Evolutionary conservation across 1,140 invertebrate genomes (phyloP).

Genomic region (Cherax destructor): DNA sequence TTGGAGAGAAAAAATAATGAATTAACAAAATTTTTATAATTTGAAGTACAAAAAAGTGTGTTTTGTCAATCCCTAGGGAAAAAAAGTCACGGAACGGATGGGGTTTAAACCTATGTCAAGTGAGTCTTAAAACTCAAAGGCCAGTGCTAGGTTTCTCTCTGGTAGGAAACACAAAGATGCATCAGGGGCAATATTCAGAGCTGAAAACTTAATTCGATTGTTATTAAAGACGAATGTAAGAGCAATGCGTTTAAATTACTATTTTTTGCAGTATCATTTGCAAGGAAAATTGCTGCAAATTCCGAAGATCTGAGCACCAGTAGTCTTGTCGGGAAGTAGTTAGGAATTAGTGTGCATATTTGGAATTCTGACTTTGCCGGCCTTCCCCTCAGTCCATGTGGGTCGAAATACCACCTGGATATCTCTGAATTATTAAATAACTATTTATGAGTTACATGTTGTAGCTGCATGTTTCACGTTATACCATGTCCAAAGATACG

Average conservation of each 20-base stretch:
- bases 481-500: not conserved
- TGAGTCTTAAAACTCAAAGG: no score
- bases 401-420: not conserved
- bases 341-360: not conserved
- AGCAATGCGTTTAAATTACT: not conserved
- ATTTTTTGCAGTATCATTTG: not conserved
- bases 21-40: no score
- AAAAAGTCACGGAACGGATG: no score
- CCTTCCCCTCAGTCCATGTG: not conserved
- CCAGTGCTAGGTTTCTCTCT: no score
- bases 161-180: no score
- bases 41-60: no score
- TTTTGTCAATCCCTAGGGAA: no score
- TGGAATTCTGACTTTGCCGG: not conserved
- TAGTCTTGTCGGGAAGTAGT: not conserved
- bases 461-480: not conserved
- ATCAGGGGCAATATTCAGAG: not conserved
- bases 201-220: not conserved
- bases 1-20: no score
- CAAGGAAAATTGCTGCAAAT: not conserved
- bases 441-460: not conserved
- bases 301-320: not conserved
- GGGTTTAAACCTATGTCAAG: no score
- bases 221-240: not conserved
- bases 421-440: not conserved